A percentile compares a stretch with the other conserved stretches of the same genome.
phyloP scores from a whole-genome alignment of 2,888 invertebrate species.

The Tenthredo livida region DNA sequence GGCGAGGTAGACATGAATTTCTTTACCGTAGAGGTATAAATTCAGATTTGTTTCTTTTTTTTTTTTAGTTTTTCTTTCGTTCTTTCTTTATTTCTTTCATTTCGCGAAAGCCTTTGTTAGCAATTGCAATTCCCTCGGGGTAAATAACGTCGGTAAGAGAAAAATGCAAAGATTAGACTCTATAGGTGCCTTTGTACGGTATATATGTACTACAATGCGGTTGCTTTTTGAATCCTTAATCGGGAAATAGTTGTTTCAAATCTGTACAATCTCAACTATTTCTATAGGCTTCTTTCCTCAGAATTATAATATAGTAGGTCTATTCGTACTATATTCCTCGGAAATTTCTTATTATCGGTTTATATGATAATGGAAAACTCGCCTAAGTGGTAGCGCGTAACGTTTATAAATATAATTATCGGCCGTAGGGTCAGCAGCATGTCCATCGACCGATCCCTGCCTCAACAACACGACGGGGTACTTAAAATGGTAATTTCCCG shows the following conservation, averaged over 20 bases:
- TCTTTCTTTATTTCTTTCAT: constrained; percentile 8
- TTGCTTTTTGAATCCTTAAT: constrained; percentile 39
- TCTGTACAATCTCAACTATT: neutral
- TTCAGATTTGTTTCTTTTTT: neutral
- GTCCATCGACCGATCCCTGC: constrained; percentile 12
- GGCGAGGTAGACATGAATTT: neutral
- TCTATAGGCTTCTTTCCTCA: neutral
- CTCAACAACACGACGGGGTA: constrained; percentile 9
- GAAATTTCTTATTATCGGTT: constrained; percentile 19
- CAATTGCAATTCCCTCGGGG: constrained; percentile 50
- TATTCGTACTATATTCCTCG: neutral
- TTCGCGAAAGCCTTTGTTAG: constrained; percentile 35
- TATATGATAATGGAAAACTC: neutral
- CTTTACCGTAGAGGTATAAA: constrained; percentile 1
- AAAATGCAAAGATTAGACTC: constrained; percentile 46
- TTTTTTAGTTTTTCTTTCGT: neutral
- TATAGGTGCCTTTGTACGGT: constrained; percentile 5
- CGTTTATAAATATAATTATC: constrained; percentile 40
- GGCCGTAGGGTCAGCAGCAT: neutral
- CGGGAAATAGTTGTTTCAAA: constrained; percentile 8
- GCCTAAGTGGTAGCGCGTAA: neutral
- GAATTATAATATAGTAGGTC: neutral
- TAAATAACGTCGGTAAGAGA: constrained; percentile 23
- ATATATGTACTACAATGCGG: neutral
- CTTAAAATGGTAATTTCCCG: constrained; percentile 52